phyloP scores from a whole-genome alignment of 1,140 invertebrate species.

The Drosophila cardini region DNA sequence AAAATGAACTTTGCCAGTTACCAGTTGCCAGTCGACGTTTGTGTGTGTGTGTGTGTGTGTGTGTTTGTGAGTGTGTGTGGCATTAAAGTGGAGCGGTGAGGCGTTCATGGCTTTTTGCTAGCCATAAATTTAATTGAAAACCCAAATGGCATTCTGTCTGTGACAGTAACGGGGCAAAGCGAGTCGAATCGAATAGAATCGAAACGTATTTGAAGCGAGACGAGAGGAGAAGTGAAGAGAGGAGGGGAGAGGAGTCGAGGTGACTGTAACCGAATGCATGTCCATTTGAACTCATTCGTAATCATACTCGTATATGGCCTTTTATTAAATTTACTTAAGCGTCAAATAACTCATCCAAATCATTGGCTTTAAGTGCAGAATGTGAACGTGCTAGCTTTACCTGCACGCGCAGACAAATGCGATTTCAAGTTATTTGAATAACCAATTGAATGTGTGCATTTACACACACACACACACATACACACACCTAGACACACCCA shows the following conservation, averaged over 20 bases:
- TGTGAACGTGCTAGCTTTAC: constrained; percentile 61
- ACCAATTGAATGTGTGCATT: constrained; percentile 81
- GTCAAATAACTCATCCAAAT: constrained; percentile 54
- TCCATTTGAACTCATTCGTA: constrained; percentile 17
- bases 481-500: constrained; percentile 14
- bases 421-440: constrained; percentile 82
- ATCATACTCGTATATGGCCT: constrained; percentile 35
- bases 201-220: neutral
- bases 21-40: constrained; percentile 17
- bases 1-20: constrained; percentile 70
- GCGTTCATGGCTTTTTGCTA: constrained; percentile 44
- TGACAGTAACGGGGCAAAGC: constrained; percentile 51
- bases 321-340: constrained; percentile 77
- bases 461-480: constrained; percentile 52
- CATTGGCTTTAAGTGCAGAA: constrained; percentile 66
- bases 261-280: constrained; percentile 15
- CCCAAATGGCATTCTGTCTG: constrained; percentile 70
- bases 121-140: constrained; percentile 82
- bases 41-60: neutral
- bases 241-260: constrained; percentile 2
- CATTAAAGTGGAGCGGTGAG: constrained; percentile 55
- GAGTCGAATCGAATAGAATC: neutral
- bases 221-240: too few species aligned
- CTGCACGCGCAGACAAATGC: constrained; percentile 75
- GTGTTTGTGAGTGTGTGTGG: constrained; percentile 5